These are phyloP conservation scores for Anabas testudineus DNA, from an alignment of 2,797 vertebrate species.

Conservation along the genomic window DNA sequence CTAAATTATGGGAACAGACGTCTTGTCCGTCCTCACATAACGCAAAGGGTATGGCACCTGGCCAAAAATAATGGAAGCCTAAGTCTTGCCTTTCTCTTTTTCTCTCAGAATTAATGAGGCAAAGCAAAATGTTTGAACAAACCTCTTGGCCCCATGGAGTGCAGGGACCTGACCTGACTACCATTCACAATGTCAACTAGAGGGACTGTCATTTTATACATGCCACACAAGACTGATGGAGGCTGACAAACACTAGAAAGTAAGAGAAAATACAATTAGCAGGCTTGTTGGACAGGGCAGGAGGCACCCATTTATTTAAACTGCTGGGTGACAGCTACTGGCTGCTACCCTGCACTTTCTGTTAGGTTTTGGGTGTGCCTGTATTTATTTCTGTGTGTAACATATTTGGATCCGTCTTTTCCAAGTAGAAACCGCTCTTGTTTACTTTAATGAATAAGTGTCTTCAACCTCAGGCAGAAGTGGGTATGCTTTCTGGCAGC, in stretches of 20 bases:
- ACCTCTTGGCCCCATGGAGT: constrained; percentile 69
- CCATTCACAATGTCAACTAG: constrained; percentile 77
- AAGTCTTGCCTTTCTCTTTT: constrained; percentile 57
- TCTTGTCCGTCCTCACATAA: constrained; percentile 51
- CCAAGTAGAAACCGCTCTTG: constrained; percentile 57
- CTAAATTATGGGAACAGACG: constrained; percentile 35
- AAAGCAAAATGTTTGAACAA: constrained; percentile 79
- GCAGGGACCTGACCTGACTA: constrained; percentile 68
- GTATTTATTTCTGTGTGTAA: constrained; percentile 34
- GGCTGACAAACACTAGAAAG: constrained; percentile 82
- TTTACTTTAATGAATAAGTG: constrained; percentile 60
- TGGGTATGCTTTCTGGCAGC: constrained; percentile 38
- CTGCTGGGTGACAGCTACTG: constrained; percentile 76
- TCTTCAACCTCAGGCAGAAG: constrained; percentile 69
- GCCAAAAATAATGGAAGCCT: constrained; percentile 68
- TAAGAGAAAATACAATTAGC: constrained; percentile 88
- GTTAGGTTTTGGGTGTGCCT: constrained; percentile 28
- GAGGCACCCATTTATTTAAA: constrained; percentile 83
- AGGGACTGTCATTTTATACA: constrained; percentile 84
- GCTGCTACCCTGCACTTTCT: constrained; percentile 59
- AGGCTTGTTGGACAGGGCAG: constrained; percentile 82
- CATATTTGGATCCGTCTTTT: constrained; percentile 69
- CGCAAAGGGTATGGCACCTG: constrained; percentile 60
- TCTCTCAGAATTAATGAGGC: constrained; percentile 79
- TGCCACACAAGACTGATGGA: constrained; percentile 84